phyloP scores from a whole-genome alignment of 2,113 vertebrate species.

The Arvicanthis niloticus region DNA sequence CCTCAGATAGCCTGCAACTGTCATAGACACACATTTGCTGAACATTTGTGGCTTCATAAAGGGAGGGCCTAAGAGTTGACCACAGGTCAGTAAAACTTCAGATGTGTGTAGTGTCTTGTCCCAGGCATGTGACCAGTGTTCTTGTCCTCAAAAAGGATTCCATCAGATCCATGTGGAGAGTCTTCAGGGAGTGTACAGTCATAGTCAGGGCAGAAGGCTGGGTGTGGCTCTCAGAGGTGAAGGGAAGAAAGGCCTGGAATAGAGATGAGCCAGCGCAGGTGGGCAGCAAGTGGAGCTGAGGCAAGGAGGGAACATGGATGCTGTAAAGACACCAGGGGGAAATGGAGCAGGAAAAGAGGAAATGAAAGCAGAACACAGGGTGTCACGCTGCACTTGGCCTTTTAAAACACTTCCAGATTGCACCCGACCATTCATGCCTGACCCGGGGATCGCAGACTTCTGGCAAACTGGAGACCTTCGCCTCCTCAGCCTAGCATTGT shows the following conservation, averaged over 20 bases:
- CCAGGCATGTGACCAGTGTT: background rate
- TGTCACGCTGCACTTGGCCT: slow-evolving; percentile 61
- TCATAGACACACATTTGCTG: background rate
- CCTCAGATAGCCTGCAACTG: background rate
- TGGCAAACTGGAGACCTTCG: slow-evolving; percentile 49
- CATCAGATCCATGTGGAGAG: background rate
- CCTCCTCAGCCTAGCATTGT: slow-evolving; percentile 28
- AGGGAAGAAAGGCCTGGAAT: background rate
- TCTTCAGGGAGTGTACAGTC: background rate
- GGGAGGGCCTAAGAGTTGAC: background rate
- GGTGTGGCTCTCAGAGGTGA: background rate
- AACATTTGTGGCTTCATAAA: slow-evolving; percentile 1
- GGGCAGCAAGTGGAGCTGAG: background rate
- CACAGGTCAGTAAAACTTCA: background rate
- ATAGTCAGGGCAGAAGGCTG: background rate
- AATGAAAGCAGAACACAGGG: slow-evolving; percentile 57
- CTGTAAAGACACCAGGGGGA: slow-evolving; percentile 5
- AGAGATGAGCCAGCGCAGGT: background rate
- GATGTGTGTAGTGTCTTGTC: background rate
- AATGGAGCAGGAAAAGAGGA: slow-evolving; percentile 32
- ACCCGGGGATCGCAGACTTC: slow-evolving; percentile 39
- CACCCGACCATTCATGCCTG: background rate
- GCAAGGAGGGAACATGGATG: background rate
- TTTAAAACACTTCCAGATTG: slow-evolving; percentile 73
- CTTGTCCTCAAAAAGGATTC: background rate